Conservation (phyloP, 2,113 vertebrate species). For the Macrotis lagotis region DNA sequence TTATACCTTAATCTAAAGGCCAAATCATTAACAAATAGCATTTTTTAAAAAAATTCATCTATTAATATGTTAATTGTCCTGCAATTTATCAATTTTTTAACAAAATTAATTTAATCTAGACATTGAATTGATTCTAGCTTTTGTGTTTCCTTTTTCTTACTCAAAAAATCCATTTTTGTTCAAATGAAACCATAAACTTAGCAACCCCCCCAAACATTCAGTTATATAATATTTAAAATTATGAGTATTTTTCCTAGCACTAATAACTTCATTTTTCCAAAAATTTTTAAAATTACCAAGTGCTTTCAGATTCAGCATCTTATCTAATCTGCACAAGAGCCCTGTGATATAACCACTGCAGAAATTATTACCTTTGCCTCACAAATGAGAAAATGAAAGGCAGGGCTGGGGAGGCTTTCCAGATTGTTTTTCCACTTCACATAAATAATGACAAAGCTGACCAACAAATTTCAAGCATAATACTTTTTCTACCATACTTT, state of each 20-base stretch:
- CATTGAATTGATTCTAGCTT: neutral
- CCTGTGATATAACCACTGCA: neutral
- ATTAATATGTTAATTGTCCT: constrained; percentile 15
- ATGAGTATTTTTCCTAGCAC: neutral
- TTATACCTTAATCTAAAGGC: constrained; percentile 25
- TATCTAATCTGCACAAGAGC: neutral
- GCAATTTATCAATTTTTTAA: neutral
- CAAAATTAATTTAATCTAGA: neutral
- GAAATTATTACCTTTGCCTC: neutral
- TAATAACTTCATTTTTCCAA: neutral
- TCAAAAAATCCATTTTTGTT: neutral
- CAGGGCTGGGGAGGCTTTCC: neutral
- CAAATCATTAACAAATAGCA: constrained; percentile 6
- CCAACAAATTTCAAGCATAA: neutral
- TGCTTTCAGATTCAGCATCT: neutral
- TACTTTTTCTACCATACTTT: neutral
- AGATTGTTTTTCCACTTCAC: neutral
- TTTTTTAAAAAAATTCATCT: neutral
- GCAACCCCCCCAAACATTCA: neutral
- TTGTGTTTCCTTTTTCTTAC: neutral
- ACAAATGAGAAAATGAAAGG: neutral
- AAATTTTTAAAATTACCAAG: neutral
- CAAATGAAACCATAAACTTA: neutral
- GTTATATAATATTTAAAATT: neutral
- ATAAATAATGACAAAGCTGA: neutral